A percentile compares a stretch with the other conserved stretches of the same genome.
phyloP scores from a whole-genome alignment of 2,113 vertebrate species.

The Balaeniceps rex region DNA sequence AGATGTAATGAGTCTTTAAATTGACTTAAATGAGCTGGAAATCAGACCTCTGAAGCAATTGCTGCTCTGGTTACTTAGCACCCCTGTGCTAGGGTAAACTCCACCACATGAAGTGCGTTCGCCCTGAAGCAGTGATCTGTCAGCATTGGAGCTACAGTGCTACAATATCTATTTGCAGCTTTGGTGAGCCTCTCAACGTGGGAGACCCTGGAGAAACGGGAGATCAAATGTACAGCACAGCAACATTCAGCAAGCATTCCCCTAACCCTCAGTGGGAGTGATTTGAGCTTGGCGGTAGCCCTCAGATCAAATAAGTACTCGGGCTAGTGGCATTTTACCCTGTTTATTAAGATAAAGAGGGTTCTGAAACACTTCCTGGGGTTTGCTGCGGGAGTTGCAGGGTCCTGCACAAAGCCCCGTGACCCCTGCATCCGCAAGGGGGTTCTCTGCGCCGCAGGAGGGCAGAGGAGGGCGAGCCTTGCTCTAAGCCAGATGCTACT shows the following conservation, averaged over 20 bases:
- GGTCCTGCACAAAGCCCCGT: not conserved
- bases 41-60: not conserved
- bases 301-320: not conserved
- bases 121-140: not conserved
- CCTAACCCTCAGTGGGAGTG: not conserved
- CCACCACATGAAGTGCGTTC: fast-evolving
- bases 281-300: not conserved
- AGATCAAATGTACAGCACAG: not conserved
- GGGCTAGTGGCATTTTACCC: not conserved
- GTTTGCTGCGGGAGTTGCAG: not conserved
- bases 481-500: not conserved
- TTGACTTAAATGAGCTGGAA: slow-evolving; percentile 13
- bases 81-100: not conserved
- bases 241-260: not conserved
- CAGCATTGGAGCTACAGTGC: not conserved
- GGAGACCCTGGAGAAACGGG: not conserved
- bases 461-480: not conserved
- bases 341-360: not conserved
- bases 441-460: not conserved
- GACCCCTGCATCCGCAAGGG: not conserved
- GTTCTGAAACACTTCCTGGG: not conserved
- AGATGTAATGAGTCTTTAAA: not conserved
- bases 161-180: not conserved
- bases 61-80: not conserved
- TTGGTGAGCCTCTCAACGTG: not conserved